Percentiles rank a stretch among this genome's conserved stretches.
Conservation (phyloP, 2,113 vertebrate species). For the Leucosticte australis region DNA sequence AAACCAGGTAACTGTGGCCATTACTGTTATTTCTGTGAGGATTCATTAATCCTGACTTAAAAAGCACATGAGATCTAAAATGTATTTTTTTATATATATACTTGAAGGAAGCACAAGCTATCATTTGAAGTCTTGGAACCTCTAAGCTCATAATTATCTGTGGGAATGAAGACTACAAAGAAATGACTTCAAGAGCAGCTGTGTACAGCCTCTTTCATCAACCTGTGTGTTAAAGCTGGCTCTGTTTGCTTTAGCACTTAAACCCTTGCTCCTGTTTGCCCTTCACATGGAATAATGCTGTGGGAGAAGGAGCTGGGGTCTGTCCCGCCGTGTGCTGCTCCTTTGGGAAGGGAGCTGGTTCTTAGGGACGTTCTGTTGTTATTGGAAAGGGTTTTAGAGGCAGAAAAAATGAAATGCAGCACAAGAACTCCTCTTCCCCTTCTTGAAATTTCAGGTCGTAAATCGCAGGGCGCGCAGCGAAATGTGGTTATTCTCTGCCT, state of each 20-base stretch:
- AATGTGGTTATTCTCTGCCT: neutral
- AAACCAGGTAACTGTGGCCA: neutral
- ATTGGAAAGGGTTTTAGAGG: neutral
- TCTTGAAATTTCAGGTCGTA: neutral
- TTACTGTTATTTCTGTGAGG: neutral
- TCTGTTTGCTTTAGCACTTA: neutral
- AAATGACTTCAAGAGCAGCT: neutral
- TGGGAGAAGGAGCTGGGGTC: neutral
- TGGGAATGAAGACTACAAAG: neutral
- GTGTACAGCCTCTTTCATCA: neutral
- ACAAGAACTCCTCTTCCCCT: neutral
- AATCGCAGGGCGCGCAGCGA: accelerated
- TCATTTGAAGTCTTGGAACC: neutral
- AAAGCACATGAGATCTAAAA: neutral
- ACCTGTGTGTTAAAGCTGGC: neutral
- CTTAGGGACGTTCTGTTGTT: neutral
- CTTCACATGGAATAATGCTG: neutral
- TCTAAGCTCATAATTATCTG: neutral
- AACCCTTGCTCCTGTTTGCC: conserved; percentile 18
- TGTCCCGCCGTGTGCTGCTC: neutral
- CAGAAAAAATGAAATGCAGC: neutral
- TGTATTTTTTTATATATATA: neutral
- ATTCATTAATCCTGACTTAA: neutral
- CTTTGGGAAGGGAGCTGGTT: neutral
- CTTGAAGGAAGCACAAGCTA: neutral